These are phyloP conservation scores for Hassar affinis DNA, from an alignment of 2,113 vertebrate species.

Conservation along the genomic window DNA sequence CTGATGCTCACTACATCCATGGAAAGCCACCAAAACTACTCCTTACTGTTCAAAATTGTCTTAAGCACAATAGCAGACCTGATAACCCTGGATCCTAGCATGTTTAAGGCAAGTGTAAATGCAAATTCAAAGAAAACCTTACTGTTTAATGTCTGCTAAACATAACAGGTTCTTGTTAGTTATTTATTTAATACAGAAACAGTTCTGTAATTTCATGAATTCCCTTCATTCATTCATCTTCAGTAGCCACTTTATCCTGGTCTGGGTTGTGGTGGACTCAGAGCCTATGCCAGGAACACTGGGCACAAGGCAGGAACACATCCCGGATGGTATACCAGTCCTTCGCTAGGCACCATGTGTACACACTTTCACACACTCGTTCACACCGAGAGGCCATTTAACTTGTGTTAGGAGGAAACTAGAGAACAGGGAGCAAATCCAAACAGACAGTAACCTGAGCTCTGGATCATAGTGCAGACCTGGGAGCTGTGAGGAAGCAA, in stretches of 20 bases:
- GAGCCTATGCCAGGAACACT: not conserved
- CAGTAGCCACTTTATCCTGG: slow-evolving; percentile 1
- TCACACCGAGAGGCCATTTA: not conserved
- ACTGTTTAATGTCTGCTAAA: not conserved
- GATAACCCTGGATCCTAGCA: not conserved
- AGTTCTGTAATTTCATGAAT: not conserved
- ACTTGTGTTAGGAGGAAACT: not conserved
- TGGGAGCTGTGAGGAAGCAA: not conserved
- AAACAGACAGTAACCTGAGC: not conserved
- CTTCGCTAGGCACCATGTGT: not conserved
- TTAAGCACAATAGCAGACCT: not conserved
- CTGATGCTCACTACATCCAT: not conserved
- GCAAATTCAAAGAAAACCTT: not conserved
- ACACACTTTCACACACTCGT: not conserved
- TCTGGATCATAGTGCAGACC: not conserved
- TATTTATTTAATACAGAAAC: not conserved
- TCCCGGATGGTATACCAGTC: not conserved
- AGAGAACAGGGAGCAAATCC: not conserved
- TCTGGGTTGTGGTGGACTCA: not conserved
- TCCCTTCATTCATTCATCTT: not conserved
- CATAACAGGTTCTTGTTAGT: not conserved
- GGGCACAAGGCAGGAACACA: not conserved
- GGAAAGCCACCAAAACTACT: not conserved
- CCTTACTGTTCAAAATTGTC: not conserved
- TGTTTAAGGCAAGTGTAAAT: not conserved